Base-by-base conservation (phyloP, 2,113 vertebrate species). In the Dasyornis broadbenti region DNA sequence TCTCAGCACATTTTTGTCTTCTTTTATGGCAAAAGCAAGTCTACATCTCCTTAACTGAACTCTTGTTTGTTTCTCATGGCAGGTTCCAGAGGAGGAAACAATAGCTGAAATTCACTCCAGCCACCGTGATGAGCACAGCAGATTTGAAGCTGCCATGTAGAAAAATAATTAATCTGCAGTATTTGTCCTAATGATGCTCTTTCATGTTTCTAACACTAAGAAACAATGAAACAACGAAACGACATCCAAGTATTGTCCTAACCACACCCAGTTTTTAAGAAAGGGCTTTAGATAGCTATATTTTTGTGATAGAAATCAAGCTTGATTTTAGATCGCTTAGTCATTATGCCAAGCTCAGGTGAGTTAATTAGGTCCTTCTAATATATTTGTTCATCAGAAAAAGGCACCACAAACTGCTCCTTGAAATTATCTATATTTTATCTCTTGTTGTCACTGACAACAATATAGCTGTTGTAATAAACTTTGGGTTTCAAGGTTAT, bases 71-170 rank as follows among this genome's bases (percentile, higher is more conserved):
- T 94, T 79, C 85, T 50, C 49, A 44, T 79, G 80, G n/a, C 86
- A 98, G 97, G 82, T 97, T 90, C 96, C 97, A 69, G 90, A 86
- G 83, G 95, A 97, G n/a, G 90, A 94, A 65, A 94, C 39, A 15
- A 2, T 6, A 23, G n/a, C 9, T 2, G 81, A 64, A 81, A 52
- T 89, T 66, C 44, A 50, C 5, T 9, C 57, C 72, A 60, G 64
- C 40, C 71, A 82, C 49, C n/a, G 19, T 22, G 93, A 95, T 9
- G 92, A 96, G 45, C 87, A 71, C 30, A 91, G 57, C 12, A 96
- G 95, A 91, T 44, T 76, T 66, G 95, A 86, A 88, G 66, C 80
- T 27, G 83, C 72, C 27, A 92, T 92, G 92, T 97, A 97, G 89
- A 92, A 89, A 59, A 90, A 40, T 2, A 77, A 49, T 33, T 59